phyloP scores from a whole-genome alignment of 2,113 vertebrate species.

The Pipra filicauda region DNA sequence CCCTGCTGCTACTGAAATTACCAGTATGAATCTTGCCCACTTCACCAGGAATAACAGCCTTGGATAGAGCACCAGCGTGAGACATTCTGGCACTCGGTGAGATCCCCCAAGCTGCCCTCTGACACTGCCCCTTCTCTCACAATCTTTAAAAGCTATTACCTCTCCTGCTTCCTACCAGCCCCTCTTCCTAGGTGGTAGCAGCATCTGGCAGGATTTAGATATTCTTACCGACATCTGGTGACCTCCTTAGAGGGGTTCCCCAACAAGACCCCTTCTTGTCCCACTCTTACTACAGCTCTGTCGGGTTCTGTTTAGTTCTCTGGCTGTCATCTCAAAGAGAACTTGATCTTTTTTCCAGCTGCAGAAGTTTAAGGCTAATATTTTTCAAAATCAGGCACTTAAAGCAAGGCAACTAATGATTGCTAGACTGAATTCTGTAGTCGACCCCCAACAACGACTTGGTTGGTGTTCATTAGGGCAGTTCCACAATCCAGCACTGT shows the following conservation, averaged over 20 bases:
- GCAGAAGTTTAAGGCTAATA: background rate
- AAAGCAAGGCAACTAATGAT: background rate
- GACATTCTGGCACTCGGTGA: background rate
- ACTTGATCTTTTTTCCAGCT: constrained; percentile 30
- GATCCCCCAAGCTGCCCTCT: background rate
- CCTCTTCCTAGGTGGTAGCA: background rate
- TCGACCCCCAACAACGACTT: background rate
- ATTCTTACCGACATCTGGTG: background rate
- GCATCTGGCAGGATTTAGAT: constrained; percentile 1
- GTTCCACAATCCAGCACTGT: background rate
- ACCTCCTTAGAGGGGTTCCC: background rate
- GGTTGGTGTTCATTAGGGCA: background rate
- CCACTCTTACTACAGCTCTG: background rate
- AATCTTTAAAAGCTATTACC: background rate
- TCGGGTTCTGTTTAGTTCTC: background rate
- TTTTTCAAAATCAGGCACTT: constrained; percentile 24
- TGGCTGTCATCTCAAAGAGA: constrained; percentile 10
- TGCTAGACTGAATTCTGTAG: background rate
- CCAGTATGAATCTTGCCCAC: background rate
- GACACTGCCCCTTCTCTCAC: background rate
- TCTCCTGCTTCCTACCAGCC: background rate
- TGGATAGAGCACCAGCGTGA: background rate
- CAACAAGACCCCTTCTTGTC: background rate
- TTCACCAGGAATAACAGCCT: background rate
- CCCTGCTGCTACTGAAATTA: background rate